These are phyloP conservation scores for Anoplolepis gracilipes DNA, from an alignment of 1,140 invertebrate genomes.

Conservation along the genomic window DNA sequence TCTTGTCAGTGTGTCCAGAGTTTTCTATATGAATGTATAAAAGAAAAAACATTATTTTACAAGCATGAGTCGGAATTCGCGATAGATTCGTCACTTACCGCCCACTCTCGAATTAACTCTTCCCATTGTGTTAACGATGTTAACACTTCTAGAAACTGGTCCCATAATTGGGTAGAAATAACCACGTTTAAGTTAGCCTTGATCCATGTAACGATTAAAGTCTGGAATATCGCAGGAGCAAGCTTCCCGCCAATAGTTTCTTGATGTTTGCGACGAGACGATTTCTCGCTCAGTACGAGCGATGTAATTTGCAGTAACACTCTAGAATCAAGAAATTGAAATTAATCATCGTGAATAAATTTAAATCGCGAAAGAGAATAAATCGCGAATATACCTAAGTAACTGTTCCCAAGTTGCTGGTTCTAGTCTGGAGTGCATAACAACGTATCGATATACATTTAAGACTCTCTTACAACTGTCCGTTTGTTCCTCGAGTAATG, in stretches of 20 bases:
- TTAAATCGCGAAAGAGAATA: not conserved
- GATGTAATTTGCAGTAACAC: conserved; percentile 97
- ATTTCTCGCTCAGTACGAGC: conserved; percentile 92
- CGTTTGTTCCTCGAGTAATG: conserved; percentile 95
- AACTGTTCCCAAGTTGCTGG: conserved; percentile 94
- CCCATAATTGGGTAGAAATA: conserved; percentile 96
- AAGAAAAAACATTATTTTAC: not conserved
- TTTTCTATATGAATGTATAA: conserved; percentile 90
- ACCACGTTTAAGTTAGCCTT: conserved; percentile 98
- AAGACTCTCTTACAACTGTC: conserved; percentile 98
- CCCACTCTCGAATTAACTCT: conserved; percentile 98
- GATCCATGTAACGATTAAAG: conserved; percentile 99
- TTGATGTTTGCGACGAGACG: conserved; percentile 91
- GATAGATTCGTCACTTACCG: conserved; percentile 86
- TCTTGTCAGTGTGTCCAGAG: conserved; percentile 97
- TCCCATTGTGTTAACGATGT: conserved; percentile 97
- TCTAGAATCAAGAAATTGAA: conserved; percentile 80
- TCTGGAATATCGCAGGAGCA: conserved; percentile 97
- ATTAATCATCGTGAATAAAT: not conserved
- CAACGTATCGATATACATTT: conserved; percentile 98
- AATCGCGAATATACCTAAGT: conserved; percentile 75
- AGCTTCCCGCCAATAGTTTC: conserved; percentile 93
- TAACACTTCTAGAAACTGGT: conserved; percentile 95
- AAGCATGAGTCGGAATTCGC: not conserved
- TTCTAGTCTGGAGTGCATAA: conserved; percentile 98